Base-by-base conservation (phyloP, 30 jellyfish, hydroid and myxozoan genomes). In the Aurelia aurita complex sp. Pacific region DNA sequence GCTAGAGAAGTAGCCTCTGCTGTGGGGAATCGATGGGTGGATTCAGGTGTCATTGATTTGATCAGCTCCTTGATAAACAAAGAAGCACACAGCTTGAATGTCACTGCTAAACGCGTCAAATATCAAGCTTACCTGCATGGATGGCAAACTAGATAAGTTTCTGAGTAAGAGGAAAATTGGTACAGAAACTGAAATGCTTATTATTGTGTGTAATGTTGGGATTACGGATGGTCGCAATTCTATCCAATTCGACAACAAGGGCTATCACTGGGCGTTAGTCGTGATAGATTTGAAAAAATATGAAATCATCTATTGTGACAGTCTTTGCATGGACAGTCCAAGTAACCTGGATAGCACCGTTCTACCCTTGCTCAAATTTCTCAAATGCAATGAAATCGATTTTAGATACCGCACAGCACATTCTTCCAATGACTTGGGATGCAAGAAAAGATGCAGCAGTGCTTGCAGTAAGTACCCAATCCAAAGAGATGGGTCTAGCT, bases 21-120 rank as follows among this genome's bases (percentile, higher is more conserved):
- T 61, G 69, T 61, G 69, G 69, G 69, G 69, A 61, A 61, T 61
- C 69, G 69, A 61, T 61, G 69, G 69, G 10, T 61, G 34, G 11
- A 10, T 61, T 61, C 69, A 61, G 69, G 35, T 61, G 23, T 13
- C 1, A 13, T 61, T 10, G 23, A 61, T 11, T 33, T 61, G 69
- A 61, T 61, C 35, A 61, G 23, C 69, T 6, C 33, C 32, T 61
- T 61, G 35, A 61, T 23, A 61, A 61, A 61, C 69, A 61, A 61
- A 61, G 69, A 6, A 59, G 68, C 68, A 59, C 68, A 59, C 69
- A 61, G 35, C 69, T 61, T 6, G 10, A 61, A 61, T 3, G 35
- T 11, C 69, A 61, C 69, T 61, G 69, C 69, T 61, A 3, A 61
- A 10, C 10, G 69, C 69, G 10, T 61, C 69, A 61, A 61, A 11